Evolutionary conservation across 2,797 vertebrate genomes (phyloP).

Genomic region (Thaleichthys pacificus): DNA sequence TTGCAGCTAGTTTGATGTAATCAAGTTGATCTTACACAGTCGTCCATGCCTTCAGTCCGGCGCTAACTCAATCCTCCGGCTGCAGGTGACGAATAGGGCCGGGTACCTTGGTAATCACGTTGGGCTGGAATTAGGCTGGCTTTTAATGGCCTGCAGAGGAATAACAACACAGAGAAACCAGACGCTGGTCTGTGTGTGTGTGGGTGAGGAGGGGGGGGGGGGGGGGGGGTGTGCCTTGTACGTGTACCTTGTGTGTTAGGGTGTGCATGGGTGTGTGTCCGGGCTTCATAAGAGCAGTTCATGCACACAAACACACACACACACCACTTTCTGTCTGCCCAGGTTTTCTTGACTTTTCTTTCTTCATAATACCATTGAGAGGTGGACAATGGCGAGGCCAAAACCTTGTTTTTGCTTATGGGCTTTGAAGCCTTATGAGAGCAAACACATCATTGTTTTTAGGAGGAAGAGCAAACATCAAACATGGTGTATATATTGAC

Average conservation of each 20-base stretch:
- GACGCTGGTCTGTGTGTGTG: neutral
- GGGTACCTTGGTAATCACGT: constrained; percentile 93
- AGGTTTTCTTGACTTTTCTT: constrained; percentile 53
- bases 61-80: constrained; percentile 92
- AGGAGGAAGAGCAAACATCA: constrained; percentile 56
- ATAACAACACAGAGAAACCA: constrained; percentile 67
- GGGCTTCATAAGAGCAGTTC: neutral
- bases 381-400: constrained; percentile 72
- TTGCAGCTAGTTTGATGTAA: constrained; percentile 97
- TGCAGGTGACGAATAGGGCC: constrained; percentile 93
- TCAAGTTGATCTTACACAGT: constrained; percentile 99
- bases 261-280: constrained; percentile 14
- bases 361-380: constrained; percentile 59
- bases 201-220: neutral
- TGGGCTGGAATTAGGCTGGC: constrained; percentile 82
- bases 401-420: constrained; percentile 66
- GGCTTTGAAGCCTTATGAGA: constrained; percentile 67
- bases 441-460: constrained; percentile 69
- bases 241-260: neutral
- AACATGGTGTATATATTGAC: constrained; percentile 35
- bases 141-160: constrained; percentile 84
- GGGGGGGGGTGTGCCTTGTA: no score
- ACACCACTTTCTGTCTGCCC: constrained; percentile 71
- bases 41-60: constrained; percentile 89
- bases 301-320: constrained; percentile 59